These are phyloP conservation scores for Drosophila nr. perissopoda DNA, from an alignment of 2,888 invertebrate genomes.

Conservation along the genomic window DNA sequence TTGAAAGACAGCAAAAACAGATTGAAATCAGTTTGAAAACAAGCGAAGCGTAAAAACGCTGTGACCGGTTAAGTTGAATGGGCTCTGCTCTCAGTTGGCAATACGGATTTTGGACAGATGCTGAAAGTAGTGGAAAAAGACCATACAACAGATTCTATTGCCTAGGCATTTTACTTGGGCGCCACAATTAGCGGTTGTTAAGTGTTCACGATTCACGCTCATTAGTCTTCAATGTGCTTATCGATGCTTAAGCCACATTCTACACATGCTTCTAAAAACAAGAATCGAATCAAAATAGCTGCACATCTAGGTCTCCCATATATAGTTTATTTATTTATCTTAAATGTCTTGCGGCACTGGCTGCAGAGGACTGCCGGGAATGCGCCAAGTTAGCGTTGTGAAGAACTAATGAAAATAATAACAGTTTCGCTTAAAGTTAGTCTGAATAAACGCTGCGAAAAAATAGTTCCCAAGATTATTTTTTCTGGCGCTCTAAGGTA, in stretches of 20 bases:
- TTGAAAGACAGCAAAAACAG: constrained; percentile 74
- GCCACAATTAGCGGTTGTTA: neutral
- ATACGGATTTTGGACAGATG: constrained; percentile 10
- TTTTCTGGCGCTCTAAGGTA: neutral
- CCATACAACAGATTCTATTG: neutral
- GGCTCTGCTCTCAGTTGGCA: constrained; percentile 7
- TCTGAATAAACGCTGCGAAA: neutral
- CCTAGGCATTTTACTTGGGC: neutral
- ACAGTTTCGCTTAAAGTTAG: neutral
- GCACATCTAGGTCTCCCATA: neutral
- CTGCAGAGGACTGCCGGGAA: neutral
- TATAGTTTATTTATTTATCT: neutral
- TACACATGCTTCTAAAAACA: neutral
- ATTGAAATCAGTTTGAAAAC: constrained; percentile 82
- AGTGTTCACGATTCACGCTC: constrained; percentile 37
- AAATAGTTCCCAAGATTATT: neutral
- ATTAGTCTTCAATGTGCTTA: constrained; percentile 59
- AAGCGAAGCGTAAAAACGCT: constrained; percentile 82
- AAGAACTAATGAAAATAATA: neutral
- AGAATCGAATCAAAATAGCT: neutral
- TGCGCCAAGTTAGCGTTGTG: neutral
- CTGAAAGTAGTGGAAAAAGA: constrained; percentile 1
- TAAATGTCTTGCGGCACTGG: neutral
- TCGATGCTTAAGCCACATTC: constrained; percentile 16
- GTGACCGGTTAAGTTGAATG: constrained; percentile 23